These are phyloP conservation scores for Chrysodeixis includens DNA, from an alignment of 2,888 invertebrate species.

Conservation along the genomic window DNA sequence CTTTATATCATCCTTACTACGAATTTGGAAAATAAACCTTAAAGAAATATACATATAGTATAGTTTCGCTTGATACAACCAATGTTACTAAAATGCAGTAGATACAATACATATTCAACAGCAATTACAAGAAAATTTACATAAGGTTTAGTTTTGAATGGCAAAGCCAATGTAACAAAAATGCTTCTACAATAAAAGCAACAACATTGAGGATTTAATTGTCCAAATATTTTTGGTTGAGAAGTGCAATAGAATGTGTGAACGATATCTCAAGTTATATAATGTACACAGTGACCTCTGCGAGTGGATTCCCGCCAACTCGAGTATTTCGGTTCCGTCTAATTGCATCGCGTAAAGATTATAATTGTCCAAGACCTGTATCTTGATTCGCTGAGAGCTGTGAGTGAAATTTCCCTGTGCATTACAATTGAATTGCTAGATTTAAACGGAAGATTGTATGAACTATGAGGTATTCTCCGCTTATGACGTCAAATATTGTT, in stretches of 20 bases:
- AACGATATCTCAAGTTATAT: conserved; percentile 46
- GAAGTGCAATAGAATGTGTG: conserved; percentile 22
- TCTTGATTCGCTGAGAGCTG: conserved; percentile 38
- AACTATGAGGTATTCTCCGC: conserved; percentile 6
- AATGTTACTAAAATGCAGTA: no score
- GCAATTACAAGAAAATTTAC: no score
- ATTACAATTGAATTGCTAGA: conserved; percentile 27
- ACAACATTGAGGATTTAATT: conserved; percentile 9
- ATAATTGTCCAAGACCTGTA: conserved; percentile 46
- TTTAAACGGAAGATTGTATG: conserved; percentile 15
- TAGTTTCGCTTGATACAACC: no score
- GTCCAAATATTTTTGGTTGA: neutral
- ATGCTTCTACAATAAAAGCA: neutral
- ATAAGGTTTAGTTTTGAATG: neutral
- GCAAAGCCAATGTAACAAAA: neutral
- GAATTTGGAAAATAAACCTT: neutral
- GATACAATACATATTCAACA: no score
- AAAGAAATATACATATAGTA: no score
- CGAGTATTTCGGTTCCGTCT: conserved; percentile 73
- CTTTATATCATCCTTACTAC: no score
- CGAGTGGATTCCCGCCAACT: conserved; percentile 79
- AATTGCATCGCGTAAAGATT: conserved; percentile 57
- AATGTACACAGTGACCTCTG: conserved; percentile 72
- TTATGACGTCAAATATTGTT: conserved; percentile 2
- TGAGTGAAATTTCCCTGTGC: conserved; percentile 33